phyloP scores from a whole-genome alignment of 2,888 invertebrate genomes.

The Neoaliturus tenellus region DNA sequence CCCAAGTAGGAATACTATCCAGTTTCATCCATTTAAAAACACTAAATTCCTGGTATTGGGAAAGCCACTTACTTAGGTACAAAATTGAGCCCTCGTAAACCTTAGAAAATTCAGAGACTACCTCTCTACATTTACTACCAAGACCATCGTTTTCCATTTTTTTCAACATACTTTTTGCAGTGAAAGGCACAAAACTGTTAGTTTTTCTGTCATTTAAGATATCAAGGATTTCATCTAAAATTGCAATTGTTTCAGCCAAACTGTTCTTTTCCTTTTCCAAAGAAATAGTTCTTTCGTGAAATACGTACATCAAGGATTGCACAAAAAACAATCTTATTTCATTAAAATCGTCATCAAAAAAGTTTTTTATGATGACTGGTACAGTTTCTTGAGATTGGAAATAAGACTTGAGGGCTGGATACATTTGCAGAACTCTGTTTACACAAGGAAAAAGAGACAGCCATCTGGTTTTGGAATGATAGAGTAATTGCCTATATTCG shows the following conservation, averaged over 20 bases:
- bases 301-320: constrained; percentile 57
- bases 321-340: constrained; percentile 66
- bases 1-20: too few relatives aligned
- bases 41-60: too few relatives aligned
- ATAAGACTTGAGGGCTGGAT: background rate
- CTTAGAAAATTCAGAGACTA: too few relatives aligned
- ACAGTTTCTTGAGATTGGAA: background rate
- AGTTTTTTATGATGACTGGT: background rate
- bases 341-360: background rate
- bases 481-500: constrained; percentile 63
- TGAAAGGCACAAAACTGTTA: too few relatives aligned
- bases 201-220: too few relatives aligned
- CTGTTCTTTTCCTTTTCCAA: constrained; percentile 40
- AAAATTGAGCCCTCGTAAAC: too few relatives aligned
- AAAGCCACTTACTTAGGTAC: too few relatives aligned
- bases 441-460: constrained; percentile 67
- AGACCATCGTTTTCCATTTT: too few relatives aligned
- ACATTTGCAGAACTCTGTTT: constrained; percentile 61
- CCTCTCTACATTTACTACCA: too few relatives aligned
- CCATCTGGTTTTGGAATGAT: constrained; percentile 67
- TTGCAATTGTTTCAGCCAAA: background rate
- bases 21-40: too few relatives aligned
- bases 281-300: background rate
- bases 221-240: too few relatives aligned
- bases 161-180: too few relatives aligned